Evolutionary conservation across 2,797 vertebrate species (phyloP).

Genomic region (Cryptoblepharus egeriae): DNA sequence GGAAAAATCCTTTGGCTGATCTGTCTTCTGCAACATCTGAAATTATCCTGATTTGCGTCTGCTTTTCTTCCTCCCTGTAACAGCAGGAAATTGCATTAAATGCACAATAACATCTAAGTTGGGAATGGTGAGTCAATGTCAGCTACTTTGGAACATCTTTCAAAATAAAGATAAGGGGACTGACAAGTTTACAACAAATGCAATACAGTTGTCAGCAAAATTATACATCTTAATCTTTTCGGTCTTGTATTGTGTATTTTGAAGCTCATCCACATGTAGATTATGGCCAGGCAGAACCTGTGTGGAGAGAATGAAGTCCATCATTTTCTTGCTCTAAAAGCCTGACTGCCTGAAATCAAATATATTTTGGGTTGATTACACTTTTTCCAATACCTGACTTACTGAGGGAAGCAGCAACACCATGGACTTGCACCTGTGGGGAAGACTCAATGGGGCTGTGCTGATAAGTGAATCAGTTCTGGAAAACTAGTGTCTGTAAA

Average conservation of each 20-base stretch:
- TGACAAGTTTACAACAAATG: slow-evolving; percentile 25
- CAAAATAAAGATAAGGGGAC: slow-evolving; percentile 50
- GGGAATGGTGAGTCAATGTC: slow-evolving; percentile 29
- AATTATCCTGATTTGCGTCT: slow-evolving; percentile 39
- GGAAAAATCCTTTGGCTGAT: slow-evolving; percentile 15
- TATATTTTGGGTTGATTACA: not conserved
- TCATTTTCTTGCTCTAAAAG: slow-evolving; percentile 18
- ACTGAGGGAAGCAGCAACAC: too few species aligned
- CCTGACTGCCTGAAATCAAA: slow-evolving; percentile 27
- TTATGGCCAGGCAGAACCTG: slow-evolving; percentile 26
- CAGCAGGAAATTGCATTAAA: slow-evolving; percentile 42
- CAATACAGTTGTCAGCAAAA: slow-evolving; percentile 44
- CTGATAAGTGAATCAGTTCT: too few species aligned
- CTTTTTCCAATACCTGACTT: not conserved
- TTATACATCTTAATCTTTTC: slow-evolving; percentile 34
- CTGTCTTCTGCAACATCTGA: slow-evolving; percentile 23
- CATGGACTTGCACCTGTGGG: too few species aligned
- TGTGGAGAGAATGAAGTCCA: slow-evolving; percentile 23
- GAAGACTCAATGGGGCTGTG: too few species aligned
- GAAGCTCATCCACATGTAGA: slow-evolving; percentile 10
- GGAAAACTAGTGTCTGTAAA: too few species aligned
- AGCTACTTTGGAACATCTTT: slow-evolving; percentile 35
- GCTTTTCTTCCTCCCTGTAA: slow-evolving; percentile 31
- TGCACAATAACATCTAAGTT: slow-evolving; percentile 28
- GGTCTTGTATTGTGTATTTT: slow-evolving; percentile 6